These are phyloP conservation scores for Melinaea menophilus DNA, from an alignment of 2,888 invertebrate species.

Conservation along the genomic window DNA sequence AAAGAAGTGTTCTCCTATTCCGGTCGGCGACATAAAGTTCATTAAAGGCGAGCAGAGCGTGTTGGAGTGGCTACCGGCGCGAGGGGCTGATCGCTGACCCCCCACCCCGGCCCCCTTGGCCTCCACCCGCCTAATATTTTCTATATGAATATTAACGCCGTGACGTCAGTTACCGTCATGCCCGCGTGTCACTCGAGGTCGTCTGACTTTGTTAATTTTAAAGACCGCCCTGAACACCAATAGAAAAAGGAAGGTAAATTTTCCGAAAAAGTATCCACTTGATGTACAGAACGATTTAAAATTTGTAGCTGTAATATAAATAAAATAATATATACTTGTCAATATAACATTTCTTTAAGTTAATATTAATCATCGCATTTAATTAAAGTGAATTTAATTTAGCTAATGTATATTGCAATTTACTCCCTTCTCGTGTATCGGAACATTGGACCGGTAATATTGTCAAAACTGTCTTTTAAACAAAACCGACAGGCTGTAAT, in stretches of 20 bases:
- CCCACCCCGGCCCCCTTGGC: constrained; percentile 34
- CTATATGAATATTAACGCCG: constrained; percentile 60
- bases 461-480: constrained; percentile 23
- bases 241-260: background rate
- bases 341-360: too few species aligned
- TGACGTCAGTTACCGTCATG: constrained; percentile 40
- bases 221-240: constrained; percentile 12
- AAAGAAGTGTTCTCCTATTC: constrained; percentile 73
- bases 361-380: background rate
- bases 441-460: constrained; percentile 12
- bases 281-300: too few species aligned
- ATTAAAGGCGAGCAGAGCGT: constrained; percentile 74
- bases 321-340: too few species aligned
- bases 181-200: constrained; percentile 32
- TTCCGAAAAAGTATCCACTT: too few species aligned
- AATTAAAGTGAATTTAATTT: background rate
- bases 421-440: background rate
- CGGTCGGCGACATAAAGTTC: constrained; percentile 75
- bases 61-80: constrained; percentile 65
- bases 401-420: background rate
- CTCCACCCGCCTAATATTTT: constrained; percentile 59
- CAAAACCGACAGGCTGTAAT: constrained; percentile 11
- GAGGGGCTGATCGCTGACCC: constrained; percentile 52
- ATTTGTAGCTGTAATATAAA: too few species aligned
- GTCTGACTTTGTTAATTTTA: constrained; percentile 26